Base-by-base conservation (phyloP, 2,888 invertebrate species). In the Schizaphis graminum region DNA sequence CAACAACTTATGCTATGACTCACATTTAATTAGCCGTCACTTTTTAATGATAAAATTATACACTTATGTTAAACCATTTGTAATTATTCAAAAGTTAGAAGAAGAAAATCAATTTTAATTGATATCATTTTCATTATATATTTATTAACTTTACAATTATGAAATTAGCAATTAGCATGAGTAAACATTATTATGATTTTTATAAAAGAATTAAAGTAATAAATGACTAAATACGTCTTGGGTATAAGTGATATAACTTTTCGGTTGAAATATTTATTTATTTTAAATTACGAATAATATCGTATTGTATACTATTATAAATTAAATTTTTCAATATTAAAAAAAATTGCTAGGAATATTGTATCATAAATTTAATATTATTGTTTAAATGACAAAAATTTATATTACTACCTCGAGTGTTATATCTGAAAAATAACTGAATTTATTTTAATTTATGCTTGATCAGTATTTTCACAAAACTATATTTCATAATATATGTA, bases 41-140 rank as follows among this genome's bases (percentile, higher is more conserved):
- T 77, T 57, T 89, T 89, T 89, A 89, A 57, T 57, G 89, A 35
- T 89, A 57, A 57, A 89, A 89, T 89, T 89, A 89, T 57, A 44
- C 89, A 89, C 41, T 89, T 56, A 57, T 41, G 57, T 89, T 57
- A 89, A 89, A 57, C 41, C 7, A 41, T 89, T 57, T 89, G 41
- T 89, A 56, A 89, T 89, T 89, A 41, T 57, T 56, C 89, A 89
- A 89, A 89, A 41, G 13, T 57, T 41, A 4, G 13, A 56, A 57
- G 56, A 89, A 89, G 21, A 57, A 13, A 56, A 85, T 77, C 8
- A 77, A 35, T 77, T 77, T 77, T 77, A 77, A 77, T 35, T 35
- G 35, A 21, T 35, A 35, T 41, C 21, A 77, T 21, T 35, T 77
- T 35, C 21, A 21, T 77, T 35, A 4, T 77, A 24, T 77, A 41